Evolutionary conservation across 2,888 invertebrate genomes (phyloP).

Genomic region (Glaucopsyche alexis): DNA sequence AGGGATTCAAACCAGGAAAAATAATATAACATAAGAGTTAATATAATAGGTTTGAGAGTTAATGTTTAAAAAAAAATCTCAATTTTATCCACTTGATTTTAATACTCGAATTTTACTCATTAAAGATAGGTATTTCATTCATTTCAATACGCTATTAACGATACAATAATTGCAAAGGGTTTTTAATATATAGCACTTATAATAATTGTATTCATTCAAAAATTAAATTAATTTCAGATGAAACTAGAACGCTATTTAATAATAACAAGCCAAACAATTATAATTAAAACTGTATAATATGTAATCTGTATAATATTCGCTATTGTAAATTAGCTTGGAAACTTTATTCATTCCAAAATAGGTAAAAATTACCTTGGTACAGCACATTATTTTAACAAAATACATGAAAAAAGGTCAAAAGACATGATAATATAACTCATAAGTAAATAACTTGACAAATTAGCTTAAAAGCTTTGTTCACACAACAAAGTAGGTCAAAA

Average conservation of each 20-base stretch:
- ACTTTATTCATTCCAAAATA: not conserved
- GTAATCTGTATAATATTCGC: not conserved
- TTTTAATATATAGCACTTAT: not conserved
- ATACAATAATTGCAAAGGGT: not conserved
- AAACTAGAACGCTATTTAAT: not conserved
- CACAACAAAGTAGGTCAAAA: slow-evolving; percentile 1
- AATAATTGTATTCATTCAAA: not conserved
- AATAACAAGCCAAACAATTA: not conserved
- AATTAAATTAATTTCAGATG: slow-evolving; percentile 7
- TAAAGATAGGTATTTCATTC: not conserved
- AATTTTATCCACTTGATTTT: too few relatives aligned
- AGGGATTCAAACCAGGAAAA: too few relatives aligned
- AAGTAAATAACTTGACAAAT: too few relatives aligned
- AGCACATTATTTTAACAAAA: too few relatives aligned
- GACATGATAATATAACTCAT: too few relatives aligned
- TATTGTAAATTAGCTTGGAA: not conserved
- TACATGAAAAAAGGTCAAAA: too few relatives aligned
- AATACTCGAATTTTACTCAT: not conserved
- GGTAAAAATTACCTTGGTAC: too few relatives aligned
- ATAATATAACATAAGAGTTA: too few relatives aligned
- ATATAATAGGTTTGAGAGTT: too few relatives aligned
- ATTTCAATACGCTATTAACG: not conserved
- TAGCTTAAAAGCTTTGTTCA: not conserved
- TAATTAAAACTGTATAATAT: not conserved
- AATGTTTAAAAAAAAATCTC: too few relatives aligned